Conservation (phyloP, 2,113 vertebrate species). For the Leptobrachium ailaonicum region DNA sequence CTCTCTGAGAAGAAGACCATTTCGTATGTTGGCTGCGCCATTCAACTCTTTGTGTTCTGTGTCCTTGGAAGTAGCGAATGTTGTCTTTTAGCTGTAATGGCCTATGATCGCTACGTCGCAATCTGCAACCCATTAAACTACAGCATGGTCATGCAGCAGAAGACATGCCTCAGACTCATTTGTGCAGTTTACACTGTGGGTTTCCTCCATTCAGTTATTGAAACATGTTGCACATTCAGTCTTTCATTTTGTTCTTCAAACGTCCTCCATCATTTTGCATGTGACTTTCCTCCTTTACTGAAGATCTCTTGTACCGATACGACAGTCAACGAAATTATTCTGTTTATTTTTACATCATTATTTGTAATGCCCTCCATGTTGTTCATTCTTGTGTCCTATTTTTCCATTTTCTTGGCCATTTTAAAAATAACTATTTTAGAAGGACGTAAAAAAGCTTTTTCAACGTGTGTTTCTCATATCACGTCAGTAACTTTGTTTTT, state of each 20-base stretch:
- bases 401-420: constrained; percentile 48
- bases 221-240: constrained; percentile 55
- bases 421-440: constrained; percentile 26
- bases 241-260: constrained; percentile 54
- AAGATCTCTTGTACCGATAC: constrained; percentile 52
- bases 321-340: constrained; percentile 49
- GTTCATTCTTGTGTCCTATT: constrained; percentile 52
- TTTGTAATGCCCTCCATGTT: constrained; percentile 24
- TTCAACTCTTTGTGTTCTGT: constrained; percentile 5
- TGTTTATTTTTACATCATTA: constrained; percentile 32
- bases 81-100: not conserved
- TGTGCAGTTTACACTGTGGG: constrained; percentile 49
- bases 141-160: constrained; percentile 43
- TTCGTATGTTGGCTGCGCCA: constrained; percentile 15
- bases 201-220: constrained; percentile 51
- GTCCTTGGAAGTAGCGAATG: not conserved
- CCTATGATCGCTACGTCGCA: not conserved
- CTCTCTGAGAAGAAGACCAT: not conserved
- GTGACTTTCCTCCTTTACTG: constrained; percentile 52
- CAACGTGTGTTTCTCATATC: constrained; percentile 52
- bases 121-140: constrained; percentile 52
- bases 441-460: constrained; percentile 52
- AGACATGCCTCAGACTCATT: constrained; percentile 46
- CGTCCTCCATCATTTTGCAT: constrained; percentile 58
- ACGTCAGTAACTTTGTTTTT: constrained; percentile 44